A percentile compares a stretch with the other conserved stretches of the same genome.
Conservation (phyloP, 2,797 vertebrate genomes). For the Lacerta viridis region DNA sequence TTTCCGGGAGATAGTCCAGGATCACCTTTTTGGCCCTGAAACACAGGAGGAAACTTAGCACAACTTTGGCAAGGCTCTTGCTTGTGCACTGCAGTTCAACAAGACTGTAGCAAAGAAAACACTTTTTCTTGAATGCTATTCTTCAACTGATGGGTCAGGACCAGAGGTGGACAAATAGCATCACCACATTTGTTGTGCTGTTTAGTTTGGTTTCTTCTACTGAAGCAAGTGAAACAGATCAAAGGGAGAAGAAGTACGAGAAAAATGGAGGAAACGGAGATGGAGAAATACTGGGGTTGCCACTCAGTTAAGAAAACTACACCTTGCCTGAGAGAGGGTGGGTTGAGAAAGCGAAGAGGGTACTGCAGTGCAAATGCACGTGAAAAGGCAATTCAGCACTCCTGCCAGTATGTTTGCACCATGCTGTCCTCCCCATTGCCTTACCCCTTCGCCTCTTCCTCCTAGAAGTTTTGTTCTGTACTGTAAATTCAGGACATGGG, state of each 20-base stretch:
- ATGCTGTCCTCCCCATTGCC: no score
- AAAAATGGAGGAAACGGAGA: background rate
- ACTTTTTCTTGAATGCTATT: background rate
- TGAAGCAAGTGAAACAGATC: background rate
- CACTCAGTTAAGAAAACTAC: background rate
- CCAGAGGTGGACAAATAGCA: background rate
- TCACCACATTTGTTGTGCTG: background rate
- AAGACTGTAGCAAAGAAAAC: background rate
- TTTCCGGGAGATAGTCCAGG: slow-evolving; percentile 93
- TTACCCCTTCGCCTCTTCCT: no score
- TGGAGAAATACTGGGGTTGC: background rate
- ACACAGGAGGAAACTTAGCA: slow-evolving; percentile 53
- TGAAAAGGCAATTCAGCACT: no score
- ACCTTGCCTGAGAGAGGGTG: no score
- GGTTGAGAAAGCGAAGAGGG: no score
- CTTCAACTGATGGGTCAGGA: background rate
- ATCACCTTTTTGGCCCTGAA: slow-evolving; percentile 95
- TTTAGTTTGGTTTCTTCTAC: background rate
- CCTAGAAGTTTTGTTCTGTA: no score
- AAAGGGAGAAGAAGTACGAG: background rate
- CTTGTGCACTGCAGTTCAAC: background rate
- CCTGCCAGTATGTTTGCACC: no score
- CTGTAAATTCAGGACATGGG: no score
- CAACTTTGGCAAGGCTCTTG: no score
- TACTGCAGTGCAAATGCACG: no score